These are phyloP conservation scores for Phyllotreta cruciferae DNA, from an alignment of 2,888 invertebrate species.

Conservation along the genomic window DNA sequence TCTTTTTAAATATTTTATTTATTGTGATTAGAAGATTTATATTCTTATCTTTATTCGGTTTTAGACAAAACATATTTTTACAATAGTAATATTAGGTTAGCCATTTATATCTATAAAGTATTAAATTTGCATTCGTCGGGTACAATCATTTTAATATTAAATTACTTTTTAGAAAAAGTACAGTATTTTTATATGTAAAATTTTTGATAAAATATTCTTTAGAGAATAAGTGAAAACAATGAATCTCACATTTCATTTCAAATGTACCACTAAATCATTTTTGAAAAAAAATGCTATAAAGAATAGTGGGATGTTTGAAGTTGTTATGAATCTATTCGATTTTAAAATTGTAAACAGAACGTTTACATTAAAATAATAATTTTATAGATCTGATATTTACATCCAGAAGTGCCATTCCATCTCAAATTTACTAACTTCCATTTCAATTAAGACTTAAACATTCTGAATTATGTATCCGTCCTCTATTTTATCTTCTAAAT, in stretches of 20 bases:
- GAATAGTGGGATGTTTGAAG: no score
- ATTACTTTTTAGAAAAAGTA: not conserved
- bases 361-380: not conserved
- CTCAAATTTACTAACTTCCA: not conserved
- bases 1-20: slow-evolving; percentile 27
- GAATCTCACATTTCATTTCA: no score
- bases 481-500: slow-evolving; percentile 31
- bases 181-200: slow-evolving; percentile 6
- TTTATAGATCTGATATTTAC: slow-evolving; percentile 1
- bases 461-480: slow-evolving; percentile 35
- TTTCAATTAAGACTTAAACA: slow-evolving; percentile 12
- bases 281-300: no score
- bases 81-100: slow-evolving; percentile 19
- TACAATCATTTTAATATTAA: slow-evolving; percentile 10
- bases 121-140: slow-evolving; percentile 18
- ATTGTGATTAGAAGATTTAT: slow-evolving; percentile 25
- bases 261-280: no score
- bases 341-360: no score
- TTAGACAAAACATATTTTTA: not conserved
- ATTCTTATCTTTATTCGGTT: slow-evolving; percentile 11
- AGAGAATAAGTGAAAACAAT: no score
- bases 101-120: slow-evolving; percentile 19
- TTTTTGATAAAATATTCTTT: not conserved
- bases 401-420: slow-evolving; percentile 18
- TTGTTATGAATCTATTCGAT: no score